A percentile compares a stretch with the other conserved stretches of the same genome.
These are phyloP conservation scores for Poecilus cupreus DNA, from an alignment of 2,888 invertebrate genomes.

Conservation along the genomic window DNA sequence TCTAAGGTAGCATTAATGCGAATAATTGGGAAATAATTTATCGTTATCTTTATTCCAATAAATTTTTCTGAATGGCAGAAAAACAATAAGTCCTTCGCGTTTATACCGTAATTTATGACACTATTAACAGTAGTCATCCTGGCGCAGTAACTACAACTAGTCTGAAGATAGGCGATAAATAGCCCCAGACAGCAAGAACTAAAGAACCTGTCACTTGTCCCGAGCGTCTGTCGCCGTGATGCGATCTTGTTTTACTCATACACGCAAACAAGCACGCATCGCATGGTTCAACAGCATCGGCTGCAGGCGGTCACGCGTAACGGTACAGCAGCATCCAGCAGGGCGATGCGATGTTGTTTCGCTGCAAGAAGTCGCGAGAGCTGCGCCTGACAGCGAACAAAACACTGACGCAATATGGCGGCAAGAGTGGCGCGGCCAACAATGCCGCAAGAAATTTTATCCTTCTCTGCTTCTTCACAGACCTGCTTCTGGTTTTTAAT, in stretches of 20 bases:
- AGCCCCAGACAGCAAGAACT: background rate
- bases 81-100: background rate
- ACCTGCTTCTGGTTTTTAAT: too few species aligned
- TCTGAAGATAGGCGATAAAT: too few species aligned
- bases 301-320: slow-evolving; percentile 39
- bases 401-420: background rate
- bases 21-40: slow-evolving; percentile 6
- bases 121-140: slow-evolving; percentile 14
- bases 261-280: slow-evolving; percentile 3
- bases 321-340: slow-evolving; percentile 28
- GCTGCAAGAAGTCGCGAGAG: too few species aligned
- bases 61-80: background rate
- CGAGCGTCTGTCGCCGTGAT: slow-evolving; percentile 2
- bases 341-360: slow-evolving; percentile 2
- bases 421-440: too few species aligned
- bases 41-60: background rate
- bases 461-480: too few species aligned
- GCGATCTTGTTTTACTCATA: slow-evolving; percentile 22
- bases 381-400: slow-evolving; percentile 18
- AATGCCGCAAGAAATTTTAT: too few species aligned
- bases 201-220: slow-evolving; percentile 12
- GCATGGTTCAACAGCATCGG: slow-evolving; percentile 25
- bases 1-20: background rate
- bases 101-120: slow-evolving; percentile 5
- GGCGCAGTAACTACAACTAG: background rate